These are phyloP conservation scores for Tipula confusa DNA, from an alignment of 2,888 invertebrate genomes.

Conservation along the genomic window DNA sequence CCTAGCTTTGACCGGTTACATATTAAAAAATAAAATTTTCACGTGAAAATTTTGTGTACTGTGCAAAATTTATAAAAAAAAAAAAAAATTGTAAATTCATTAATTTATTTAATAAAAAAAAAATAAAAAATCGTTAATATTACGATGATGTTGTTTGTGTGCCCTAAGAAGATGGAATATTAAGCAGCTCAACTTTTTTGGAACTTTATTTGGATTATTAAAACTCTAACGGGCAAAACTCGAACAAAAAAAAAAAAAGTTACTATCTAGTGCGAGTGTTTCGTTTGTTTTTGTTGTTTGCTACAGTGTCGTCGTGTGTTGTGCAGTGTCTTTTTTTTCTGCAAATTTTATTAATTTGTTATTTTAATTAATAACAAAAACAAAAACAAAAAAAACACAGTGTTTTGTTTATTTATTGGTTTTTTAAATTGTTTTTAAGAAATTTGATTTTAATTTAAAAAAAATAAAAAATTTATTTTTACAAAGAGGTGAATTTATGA, in stretches of 20 bases:
- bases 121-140: background rate
- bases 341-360: background rate
- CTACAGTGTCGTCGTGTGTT: no score
- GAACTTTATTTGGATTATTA: background rate
- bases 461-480: background rate
- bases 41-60: background rate
- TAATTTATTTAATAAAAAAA: background rate
- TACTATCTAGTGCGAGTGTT: background rate
- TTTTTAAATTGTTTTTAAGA: background rate
- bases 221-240: background rate
- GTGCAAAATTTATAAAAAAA: background rate
- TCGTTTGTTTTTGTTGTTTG: background rate
- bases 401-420: background rate
- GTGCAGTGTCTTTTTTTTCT: background rate
- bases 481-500: constrained; percentile 12
- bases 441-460: background rate
- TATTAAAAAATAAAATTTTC: constrained; percentile 3
- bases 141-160: no score
- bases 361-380: no score
- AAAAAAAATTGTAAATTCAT: background rate
- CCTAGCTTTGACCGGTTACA: constrained; percentile 16
- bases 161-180: background rate
- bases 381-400: no score
- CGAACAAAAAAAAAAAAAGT: no score
- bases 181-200: background rate